Conservation (phyloP, 1,140 invertebrate genomes). For the Drusus annulatus region DNA sequence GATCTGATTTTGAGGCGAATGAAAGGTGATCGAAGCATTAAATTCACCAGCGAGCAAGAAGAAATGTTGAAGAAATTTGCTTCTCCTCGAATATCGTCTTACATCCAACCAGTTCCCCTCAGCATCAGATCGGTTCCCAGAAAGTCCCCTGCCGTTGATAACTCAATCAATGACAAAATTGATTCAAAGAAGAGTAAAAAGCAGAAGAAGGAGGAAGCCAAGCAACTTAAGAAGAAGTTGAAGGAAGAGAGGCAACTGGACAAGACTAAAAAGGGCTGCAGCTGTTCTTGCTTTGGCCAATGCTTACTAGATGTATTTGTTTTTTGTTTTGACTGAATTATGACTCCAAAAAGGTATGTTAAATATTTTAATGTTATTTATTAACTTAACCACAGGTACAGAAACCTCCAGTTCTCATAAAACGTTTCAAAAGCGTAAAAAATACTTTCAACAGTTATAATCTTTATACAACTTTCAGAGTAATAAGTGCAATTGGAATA, state of each 20-base stretch:
- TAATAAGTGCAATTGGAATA: neutral
- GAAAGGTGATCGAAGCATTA: slow-evolving; percentile 43
- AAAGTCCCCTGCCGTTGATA: slow-evolving; percentile 16
- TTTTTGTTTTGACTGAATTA: slow-evolving; percentile 68
- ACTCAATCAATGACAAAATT: slow-evolving; percentile 23
- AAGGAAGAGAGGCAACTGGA: slow-evolving; percentile 62
- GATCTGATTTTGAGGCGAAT: slow-evolving; percentile 48
- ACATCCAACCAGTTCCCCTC: slow-evolving; percentile 47
- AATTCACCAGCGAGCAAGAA: slow-evolving; percentile 44
- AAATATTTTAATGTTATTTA: slow-evolving; percentile 2
- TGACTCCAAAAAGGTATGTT: neutral
- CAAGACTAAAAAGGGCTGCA: slow-evolving; percentile 64
- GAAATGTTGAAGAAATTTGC: slow-evolving; percentile 49
- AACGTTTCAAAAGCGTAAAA: slow-evolving; percentile 26
- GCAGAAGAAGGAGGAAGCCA: slow-evolving; percentile 40
- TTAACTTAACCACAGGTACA: neutral
- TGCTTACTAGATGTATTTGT: slow-evolving; percentile 67
- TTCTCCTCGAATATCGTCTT: slow-evolving; percentile 36
- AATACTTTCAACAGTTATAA: neutral
- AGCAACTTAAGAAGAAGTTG: slow-evolving; percentile 61
- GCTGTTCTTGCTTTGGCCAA: slow-evolving; percentile 65
- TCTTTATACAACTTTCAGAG: too few relatives aligned
- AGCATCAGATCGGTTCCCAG: slow-evolving; percentile 50
- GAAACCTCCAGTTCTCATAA: neutral
- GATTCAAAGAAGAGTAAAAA: slow-evolving; percentile 46